Conservation (phyloP, 2,113 vertebrate genomes). For the Henicopernis longicauda region DNA sequence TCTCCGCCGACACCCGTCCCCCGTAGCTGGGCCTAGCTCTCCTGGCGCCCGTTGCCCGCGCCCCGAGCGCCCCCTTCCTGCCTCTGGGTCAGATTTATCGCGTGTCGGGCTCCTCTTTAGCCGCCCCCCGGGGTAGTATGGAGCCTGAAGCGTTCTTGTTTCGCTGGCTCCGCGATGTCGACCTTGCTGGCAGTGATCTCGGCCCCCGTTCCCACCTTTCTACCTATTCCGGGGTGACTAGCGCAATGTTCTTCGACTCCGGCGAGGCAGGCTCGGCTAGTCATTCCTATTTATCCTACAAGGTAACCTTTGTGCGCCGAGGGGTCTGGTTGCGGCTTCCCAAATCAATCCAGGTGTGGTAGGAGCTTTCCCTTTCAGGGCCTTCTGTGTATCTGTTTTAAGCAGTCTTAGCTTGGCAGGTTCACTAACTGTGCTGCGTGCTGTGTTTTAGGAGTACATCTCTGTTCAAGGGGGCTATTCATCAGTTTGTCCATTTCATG, state of each 20-base stretch:
- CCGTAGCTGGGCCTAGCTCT: neutral
- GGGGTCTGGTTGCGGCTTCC: neutral
- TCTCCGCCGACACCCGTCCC: neutral
- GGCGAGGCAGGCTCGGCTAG: neutral
- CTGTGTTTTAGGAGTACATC: neutral
- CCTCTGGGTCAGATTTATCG: neutral
- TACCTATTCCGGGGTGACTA: rapidly evolving
- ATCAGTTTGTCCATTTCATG: rapidly evolving
- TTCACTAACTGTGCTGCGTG: neutral
- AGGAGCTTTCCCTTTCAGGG: neutral
- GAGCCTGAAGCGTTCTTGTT: neutral
- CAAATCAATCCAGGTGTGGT: neutral
- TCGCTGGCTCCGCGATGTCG: neutral
- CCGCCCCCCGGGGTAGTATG: rapidly evolving
- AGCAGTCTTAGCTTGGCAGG: neutral
- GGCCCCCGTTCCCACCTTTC: neutral
- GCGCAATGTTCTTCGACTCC: neutral
- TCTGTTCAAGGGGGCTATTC: neutral
- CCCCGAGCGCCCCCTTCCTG: neutral
- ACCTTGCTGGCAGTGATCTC: neutral
- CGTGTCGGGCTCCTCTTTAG: neutral
- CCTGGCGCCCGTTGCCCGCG: neutral
- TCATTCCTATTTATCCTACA: rapidly evolving
- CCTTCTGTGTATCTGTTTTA: neutral
- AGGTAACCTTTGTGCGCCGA: neutral